These are phyloP conservation scores for Hesperophylax magnus DNA, from an alignment of 1,140 invertebrate genomes.

Conservation along the genomic window DNA sequence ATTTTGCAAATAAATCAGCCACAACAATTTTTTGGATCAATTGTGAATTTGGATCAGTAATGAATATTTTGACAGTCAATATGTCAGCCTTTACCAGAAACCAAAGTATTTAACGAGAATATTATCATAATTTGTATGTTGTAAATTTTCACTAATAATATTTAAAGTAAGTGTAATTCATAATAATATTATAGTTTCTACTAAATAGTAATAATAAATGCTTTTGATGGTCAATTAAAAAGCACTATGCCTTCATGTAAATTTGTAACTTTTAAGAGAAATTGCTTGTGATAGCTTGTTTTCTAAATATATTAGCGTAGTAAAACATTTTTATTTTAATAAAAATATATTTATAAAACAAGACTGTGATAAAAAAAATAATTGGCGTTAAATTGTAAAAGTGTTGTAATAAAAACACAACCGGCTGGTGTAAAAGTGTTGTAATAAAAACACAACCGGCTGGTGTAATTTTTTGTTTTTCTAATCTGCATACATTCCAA, in stretches of 20 bases:
- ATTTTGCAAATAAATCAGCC: too few species aligned
- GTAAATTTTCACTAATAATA: background rate
- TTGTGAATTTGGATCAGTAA: background rate
- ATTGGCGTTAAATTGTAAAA: conserved; percentile 30
- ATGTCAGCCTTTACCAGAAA: background rate
- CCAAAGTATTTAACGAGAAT: conserved; percentile 20
- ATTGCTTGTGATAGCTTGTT: conserved; percentile 41
- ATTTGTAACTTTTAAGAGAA: conserved; percentile 25
- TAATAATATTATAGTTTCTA: background rate
- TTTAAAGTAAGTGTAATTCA: background rate
- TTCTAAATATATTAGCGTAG: conserved; percentile 43
- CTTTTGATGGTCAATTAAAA: conserved; percentile 41
- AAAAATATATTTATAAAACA: conserved; percentile 42
- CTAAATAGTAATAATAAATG: background rate
- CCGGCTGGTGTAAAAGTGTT: background rate
- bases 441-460: background rate
- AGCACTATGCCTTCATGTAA: conserved; percentile 40
- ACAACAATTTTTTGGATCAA: background rate
- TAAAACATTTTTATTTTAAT: conserved; percentile 5
- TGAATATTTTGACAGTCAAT: conserved; percentile 13
- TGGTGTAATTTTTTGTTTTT: background rate
- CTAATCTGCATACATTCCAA: conserved; percentile 19
- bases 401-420: background rate
- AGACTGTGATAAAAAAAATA: conserved; percentile 36
- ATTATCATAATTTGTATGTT: background rate